phyloP scores from a whole-genome alignment of 1,140 invertebrate species.

The Chironomus striatipennis region DNA sequence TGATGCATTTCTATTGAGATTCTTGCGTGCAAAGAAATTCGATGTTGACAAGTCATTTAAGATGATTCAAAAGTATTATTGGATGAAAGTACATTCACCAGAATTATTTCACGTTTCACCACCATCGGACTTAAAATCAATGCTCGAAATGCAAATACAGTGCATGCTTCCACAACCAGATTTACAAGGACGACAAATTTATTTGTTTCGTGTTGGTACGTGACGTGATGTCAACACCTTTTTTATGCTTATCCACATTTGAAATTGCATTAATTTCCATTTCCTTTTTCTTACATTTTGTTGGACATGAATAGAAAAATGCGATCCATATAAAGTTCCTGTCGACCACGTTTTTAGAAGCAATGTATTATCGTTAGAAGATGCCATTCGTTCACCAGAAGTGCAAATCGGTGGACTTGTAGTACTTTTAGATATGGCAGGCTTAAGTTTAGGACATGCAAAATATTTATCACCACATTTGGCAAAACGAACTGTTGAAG shows the following conservation, averaged over 20 bases:
- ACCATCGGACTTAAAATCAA: conserved; percentile 35
- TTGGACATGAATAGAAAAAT: conserved; percentile 36
- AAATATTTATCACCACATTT: conserved; percentile 43
- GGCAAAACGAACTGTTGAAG: conserved; percentile 39
- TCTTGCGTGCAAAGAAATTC: conserved; percentile 49
- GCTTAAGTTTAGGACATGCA: conserved; percentile 42
- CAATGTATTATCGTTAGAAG: conserved; percentile 42
- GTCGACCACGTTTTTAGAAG: conserved; percentile 43
- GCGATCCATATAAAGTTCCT: conserved; percentile 38
- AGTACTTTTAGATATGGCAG: conserved; percentile 42
- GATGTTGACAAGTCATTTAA: conserved; percentile 44
- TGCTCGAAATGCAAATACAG: conserved; percentile 40
- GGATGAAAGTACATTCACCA: conserved; percentile 40
- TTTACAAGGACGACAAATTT: conserved; percentile 37
- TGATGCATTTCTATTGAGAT: conserved; percentile 47
- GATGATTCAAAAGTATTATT: conserved; percentile 42
- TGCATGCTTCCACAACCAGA: conserved; percentile 37
- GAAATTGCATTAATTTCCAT: background rate
- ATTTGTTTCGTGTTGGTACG: conserved; percentile 40
- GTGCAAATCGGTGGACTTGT: conserved; percentile 42
- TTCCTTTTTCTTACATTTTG: conserved; percentile 26
- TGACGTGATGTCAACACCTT: conserved; percentile 8
- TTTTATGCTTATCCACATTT: background rate
- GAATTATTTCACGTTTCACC: conserved; percentile 38
- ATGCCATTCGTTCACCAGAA: conserved; percentile 40